Evolutionary conservation across 2,797 vertebrate species (phyloP).

Genomic region (Antennarius maculatus): DNA sequence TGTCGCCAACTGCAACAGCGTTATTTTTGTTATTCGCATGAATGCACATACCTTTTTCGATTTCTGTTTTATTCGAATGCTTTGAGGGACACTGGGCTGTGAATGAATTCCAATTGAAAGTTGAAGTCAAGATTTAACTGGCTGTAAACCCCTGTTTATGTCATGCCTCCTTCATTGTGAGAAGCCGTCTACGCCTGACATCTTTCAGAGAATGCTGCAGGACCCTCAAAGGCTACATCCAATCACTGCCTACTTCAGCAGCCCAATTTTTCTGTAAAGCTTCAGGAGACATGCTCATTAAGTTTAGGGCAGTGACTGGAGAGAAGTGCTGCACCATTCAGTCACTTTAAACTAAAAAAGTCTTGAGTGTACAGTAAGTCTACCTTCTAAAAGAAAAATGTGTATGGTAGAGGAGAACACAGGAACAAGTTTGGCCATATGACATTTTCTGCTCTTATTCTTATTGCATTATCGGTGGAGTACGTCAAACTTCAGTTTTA

Average conservation of each 20-base stretch:
- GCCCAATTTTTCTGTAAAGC: conserved; percentile 32
- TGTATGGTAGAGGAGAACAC: too few relatives aligned
- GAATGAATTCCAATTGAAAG: conserved; percentile 18
- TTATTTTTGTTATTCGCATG: conserved; percentile 10
- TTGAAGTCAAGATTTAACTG: conserved; percentile 21
- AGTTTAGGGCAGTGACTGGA: conserved; percentile 39
- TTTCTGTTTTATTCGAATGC: conserved; percentile 19
- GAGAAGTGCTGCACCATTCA: conserved; percentile 28
- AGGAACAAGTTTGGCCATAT: conserved; percentile 4
- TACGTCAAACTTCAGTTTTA: not conserved
- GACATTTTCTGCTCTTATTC: conserved; percentile 15
- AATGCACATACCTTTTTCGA: not conserved
- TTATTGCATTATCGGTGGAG: conserved; percentile 1
- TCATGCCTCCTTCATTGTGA: conserved; percentile 6
- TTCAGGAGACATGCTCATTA: conserved; percentile 49
- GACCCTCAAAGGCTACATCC: conserved; percentile 34
- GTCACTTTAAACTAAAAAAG: not conserved
- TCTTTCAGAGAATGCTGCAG: conserved; percentile 29
- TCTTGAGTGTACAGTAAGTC: conserved; percentile 1
- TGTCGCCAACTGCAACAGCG: conserved; percentile 10
- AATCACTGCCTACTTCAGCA: conserved; percentile 48
- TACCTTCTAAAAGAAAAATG: conserved; percentile 11
- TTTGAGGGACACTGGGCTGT: conserved; percentile 12
- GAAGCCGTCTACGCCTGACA: conserved; percentile 25
- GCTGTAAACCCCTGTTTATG: conserved; percentile 12